Percentiles rank a stretch among this genome's conserved stretches.
Conservation (phyloP, 2,113 vertebrate genomes). For the Phrynosoma platyrhinos region DNA sequence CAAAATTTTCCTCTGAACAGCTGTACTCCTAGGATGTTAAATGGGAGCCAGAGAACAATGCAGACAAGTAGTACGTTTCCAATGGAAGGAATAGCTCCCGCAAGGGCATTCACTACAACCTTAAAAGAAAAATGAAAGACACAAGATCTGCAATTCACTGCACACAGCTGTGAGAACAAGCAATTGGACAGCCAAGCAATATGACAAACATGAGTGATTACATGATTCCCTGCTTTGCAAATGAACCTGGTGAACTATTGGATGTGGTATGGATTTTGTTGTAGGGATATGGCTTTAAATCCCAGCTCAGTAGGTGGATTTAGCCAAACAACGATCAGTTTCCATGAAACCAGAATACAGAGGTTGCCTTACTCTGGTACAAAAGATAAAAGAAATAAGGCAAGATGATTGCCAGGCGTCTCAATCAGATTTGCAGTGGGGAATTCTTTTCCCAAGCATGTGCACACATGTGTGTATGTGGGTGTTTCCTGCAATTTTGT, state of each 20-base stretch:
- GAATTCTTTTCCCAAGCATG: too few species aligned
- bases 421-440: too few species aligned
- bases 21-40: conserved; percentile 78
- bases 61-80: conserved; percentile 81
- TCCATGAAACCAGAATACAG: neutral
- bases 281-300: neutral
- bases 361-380: neutral
- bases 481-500: too few species aligned
- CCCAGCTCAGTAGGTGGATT: neutral
- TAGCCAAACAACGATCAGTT: neutral
- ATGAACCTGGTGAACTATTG: neutral
- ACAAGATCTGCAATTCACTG: neutral
- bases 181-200: neutral
- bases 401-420: too few species aligned
- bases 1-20: conserved; percentile 72
- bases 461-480: too few species aligned
- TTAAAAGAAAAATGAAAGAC: conserved; percentile 47
- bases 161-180: neutral
- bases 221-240: neutral
- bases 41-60: conserved; percentile 83
- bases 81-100: conserved; percentile 80
- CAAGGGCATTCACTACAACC: conserved; percentile 80
- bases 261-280: neutral
- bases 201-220: neutral
- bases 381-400: neutral